Conservation (phyloP, 2,797 vertebrate genomes). For the Clarias pachynema region DNA sequence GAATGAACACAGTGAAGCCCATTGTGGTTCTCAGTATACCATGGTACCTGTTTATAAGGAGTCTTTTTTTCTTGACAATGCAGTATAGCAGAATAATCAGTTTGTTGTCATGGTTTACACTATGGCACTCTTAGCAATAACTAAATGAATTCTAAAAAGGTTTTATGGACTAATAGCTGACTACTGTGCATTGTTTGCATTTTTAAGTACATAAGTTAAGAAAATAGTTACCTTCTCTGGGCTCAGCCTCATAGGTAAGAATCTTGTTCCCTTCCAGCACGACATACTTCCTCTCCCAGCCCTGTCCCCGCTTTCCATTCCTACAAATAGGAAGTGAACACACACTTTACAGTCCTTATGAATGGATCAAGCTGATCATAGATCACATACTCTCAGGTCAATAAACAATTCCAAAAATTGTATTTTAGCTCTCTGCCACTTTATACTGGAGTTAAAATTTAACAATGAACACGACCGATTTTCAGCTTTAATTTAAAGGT, state of each 20-base stretch:
- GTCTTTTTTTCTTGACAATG: not conserved
- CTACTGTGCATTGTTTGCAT: not conserved
- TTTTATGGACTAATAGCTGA: not conserved
- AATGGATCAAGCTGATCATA: not conserved
- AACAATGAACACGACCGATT: not conserved
- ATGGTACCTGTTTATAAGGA: not conserved
- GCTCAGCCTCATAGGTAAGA: conserved; percentile 91
- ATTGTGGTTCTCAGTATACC: not conserved
- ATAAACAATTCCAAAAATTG: not conserved
- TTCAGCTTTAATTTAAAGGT: not conserved
- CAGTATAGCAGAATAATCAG: not conserved
- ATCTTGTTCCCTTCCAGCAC: conserved; percentile 95
- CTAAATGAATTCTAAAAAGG: not conserved
- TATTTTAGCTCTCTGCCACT: not conserved
- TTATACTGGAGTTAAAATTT: not conserved
- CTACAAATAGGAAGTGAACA: conserved; percentile 67
- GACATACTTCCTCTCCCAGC: conserved; percentile 97
- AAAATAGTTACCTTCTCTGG: conserved; percentile 87
- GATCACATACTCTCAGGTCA: not conserved
- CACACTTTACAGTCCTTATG: not conserved
- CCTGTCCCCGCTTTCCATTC: conserved; percentile 96
- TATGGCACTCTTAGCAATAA: too few species aligned
- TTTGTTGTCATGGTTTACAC: not conserved
- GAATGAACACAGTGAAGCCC: not conserved
- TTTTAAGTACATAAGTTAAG: not conserved